Conservation (phyloP, 2,888 invertebrate genomes). For the Nomada ruficornis region DNA sequence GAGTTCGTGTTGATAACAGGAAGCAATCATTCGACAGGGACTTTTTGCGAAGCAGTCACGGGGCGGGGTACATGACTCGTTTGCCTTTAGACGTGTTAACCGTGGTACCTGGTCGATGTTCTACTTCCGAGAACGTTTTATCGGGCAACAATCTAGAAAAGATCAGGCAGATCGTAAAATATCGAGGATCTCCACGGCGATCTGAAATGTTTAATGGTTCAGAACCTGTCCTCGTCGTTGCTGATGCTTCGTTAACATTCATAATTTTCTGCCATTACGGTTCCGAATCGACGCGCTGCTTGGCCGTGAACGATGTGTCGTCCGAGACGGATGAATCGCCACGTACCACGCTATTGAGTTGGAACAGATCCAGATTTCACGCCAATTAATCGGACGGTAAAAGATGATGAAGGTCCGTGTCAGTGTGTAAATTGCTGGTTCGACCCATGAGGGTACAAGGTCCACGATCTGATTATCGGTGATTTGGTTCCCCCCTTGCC, state of each 20-base stretch:
- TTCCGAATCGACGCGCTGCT: not conserved
- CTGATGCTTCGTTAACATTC: slow-evolving; percentile 13
- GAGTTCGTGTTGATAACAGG: slow-evolving; percentile 34
- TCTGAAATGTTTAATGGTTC: not conserved
- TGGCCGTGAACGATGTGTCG: not conserved
- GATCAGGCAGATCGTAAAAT: not conserved
- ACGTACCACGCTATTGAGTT: not conserved
- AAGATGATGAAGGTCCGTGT: not conserved
- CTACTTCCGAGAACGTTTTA: slow-evolving; percentile 34
- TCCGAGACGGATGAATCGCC: not conserved
- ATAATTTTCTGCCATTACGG: slow-evolving; percentile 14
- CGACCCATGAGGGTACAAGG: not conserved
- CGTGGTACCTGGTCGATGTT: slow-evolving; percentile 19
- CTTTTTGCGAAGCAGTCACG: slow-evolving; percentile 29
- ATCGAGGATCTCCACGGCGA: not conserved
- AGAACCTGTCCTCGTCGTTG: not conserved
- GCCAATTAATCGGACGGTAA: slow-evolving; percentile 6
- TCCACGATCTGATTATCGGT: not conserved
- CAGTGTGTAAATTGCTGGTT: not conserved
- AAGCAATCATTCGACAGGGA: slow-evolving; percentile 10
- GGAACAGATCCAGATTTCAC: not conserved
- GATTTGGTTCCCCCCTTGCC: not conserved
- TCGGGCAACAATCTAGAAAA: slow-evolving; percentile 8
- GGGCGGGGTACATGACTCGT: not conserved
- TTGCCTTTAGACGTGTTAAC: not conserved